These are phyloP conservation scores for Orestias chungarensis DNA, from an alignment of 2,797 vertebrate genomes.

Conservation along the genomic window DNA sequence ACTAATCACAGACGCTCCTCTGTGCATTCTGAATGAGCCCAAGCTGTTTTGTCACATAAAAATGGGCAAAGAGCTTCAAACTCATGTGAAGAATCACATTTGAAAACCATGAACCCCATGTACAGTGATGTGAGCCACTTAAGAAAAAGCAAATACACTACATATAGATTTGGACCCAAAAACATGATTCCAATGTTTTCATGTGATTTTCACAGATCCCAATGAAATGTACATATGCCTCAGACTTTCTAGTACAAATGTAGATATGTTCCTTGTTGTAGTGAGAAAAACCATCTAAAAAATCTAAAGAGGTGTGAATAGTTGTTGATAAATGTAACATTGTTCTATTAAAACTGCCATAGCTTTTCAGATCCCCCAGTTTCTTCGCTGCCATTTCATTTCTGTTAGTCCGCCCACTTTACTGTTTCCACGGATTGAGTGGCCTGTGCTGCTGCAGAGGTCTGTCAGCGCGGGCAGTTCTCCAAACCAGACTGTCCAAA, in stretches of 20 bases:
- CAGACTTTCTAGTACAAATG: no score
- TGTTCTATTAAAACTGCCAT: background rate
- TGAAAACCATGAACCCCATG: no score
- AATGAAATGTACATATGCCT: no score
- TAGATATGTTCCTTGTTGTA: background rate
- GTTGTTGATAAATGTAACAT: background rate
- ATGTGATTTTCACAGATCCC: no score
- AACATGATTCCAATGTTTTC: no score
- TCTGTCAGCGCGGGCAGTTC: constrained; percentile 37
- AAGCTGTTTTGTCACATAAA: background rate
- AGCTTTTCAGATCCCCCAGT: background rate
- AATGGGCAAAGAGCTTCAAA: background rate
- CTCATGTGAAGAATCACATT: no score
- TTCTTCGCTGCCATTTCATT: background rate
- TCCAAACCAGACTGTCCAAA: constrained; percentile 39
- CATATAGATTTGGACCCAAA: no score
- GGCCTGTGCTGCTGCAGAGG: constrained; percentile 20
- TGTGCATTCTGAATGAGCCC: background rate
- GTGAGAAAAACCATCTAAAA: background rate
- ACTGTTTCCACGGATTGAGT: constrained; percentile 14
- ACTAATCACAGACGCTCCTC: background rate
- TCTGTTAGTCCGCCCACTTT: constrained; percentile 43
- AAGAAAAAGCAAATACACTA: no score
- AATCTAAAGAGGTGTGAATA: background rate
- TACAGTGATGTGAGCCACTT: no score